Percentiles rank a stretch among this genome's conserved stretches.
Conservation (phyloP, 2,888 invertebrate species). For the Tetragnatha montana region DNA sequence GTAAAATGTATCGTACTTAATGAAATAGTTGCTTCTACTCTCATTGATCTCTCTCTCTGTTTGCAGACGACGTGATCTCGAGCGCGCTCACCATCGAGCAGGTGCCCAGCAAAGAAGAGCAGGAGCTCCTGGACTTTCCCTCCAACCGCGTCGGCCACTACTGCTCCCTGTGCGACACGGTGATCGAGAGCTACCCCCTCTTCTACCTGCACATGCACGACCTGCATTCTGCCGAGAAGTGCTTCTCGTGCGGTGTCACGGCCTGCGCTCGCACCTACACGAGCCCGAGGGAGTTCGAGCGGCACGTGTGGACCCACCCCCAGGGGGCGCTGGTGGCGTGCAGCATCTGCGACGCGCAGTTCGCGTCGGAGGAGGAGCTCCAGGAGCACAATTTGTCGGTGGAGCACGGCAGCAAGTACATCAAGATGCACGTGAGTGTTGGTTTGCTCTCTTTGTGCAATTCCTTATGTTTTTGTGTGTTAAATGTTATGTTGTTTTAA, state of each 20-base stretch:
- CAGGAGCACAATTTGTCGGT: constrained; percentile 71
- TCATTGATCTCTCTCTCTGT: too few species aligned
- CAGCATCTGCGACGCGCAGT: constrained; percentile 71
- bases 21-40: too few species aligned
- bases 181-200: constrained; percentile 54
- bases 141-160: constrained; percentile 49
- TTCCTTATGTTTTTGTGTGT: too few species aligned
- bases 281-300: constrained; percentile 37
- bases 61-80: constrained; percentile 17
- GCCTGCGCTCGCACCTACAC: constrained; percentile 37
- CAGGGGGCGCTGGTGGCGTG: constrained; percentile 51
- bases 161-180: constrained; percentile 50
- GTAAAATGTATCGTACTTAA: too few species aligned
- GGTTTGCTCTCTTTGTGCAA: not conserved
- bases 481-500: too few species aligned
- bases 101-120: constrained; percentile 28
- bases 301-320: constrained; percentile 37
- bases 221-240: constrained; percentile 53
- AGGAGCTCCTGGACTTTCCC: constrained; percentile 22
- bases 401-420: constrained; percentile 72
- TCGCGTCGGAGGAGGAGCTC: constrained; percentile 69
- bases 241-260: constrained; percentile 50
- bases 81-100: constrained; percentile 5
- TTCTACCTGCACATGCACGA: constrained; percentile 64
- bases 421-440: constrained; percentile 70